phyloP scores from a whole-genome alignment of 1,140 invertebrate species.

The Penaeus vannamei region DNA sequence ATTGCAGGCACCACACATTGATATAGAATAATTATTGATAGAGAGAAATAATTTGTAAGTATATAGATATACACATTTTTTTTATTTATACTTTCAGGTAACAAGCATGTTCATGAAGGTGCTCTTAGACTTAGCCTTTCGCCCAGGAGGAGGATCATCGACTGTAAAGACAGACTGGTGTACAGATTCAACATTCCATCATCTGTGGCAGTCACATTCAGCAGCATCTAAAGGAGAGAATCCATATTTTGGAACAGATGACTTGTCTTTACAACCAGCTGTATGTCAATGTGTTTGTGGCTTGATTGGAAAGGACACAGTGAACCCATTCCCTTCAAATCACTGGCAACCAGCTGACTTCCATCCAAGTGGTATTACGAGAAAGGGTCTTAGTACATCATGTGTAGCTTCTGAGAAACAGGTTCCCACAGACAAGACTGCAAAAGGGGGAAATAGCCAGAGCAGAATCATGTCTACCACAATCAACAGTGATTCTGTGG shows the following conservation, averaged over 20 bases:
- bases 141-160: conserved; percentile 45
- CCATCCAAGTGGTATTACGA: neutral
- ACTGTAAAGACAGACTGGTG: conserved; percentile 49
- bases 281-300: conserved; percentile 45
- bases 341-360: conserved; percentile 46
- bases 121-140: conserved; percentile 54
- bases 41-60: neutral
- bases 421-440: neutral
- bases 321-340: conserved; percentile 35
- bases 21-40: neutral
- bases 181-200: conserved; percentile 53
- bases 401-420: neutral
- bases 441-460: neutral
- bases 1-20: neutral
- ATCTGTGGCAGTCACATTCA: conserved; percentile 53
- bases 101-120: conserved; percentile 39
- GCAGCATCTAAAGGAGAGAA: conserved; percentile 1
- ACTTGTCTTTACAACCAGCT: neutral
- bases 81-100: conserved; percentile 36
- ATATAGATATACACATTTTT: conserved; percentile 8
- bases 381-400: neutral
- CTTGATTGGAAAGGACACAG: conserved; percentile 26
- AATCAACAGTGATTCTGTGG: conserved; percentile 9
- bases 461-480: neutral
- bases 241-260: neutral